Conservation (phyloP, 2,888 invertebrate genomes). For the Iselma pallidipennis region DNA sequence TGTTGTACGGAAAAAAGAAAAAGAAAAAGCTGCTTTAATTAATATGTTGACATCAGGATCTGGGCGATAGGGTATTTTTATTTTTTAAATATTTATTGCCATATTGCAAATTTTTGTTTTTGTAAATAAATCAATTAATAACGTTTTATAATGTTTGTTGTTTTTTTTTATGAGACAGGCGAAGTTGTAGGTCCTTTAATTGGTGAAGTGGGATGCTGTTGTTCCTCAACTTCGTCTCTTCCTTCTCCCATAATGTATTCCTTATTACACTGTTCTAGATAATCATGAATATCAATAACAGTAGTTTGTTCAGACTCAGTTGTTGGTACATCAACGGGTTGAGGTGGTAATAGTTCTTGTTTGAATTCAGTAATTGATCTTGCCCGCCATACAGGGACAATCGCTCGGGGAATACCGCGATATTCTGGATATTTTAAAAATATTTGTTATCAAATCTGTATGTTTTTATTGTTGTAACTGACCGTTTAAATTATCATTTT, state of each 20-base stretch:
- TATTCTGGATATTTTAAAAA: conserved; percentile 32
- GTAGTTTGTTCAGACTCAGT: conserved; percentile 66
- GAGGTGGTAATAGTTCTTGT: conserved; percentile 70
- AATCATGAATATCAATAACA: conserved; percentile 55
- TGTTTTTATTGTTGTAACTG: background rate
- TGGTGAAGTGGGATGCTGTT: conserved; percentile 14
- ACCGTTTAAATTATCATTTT: conserved; percentile 47
- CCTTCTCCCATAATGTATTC: conserved; percentile 50
- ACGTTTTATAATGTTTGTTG: too few species aligned
- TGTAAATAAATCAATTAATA: background rate
- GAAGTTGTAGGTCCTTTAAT: too few species aligned
- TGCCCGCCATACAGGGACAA: conserved; percentile 68
- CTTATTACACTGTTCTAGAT: conserved; percentile 58
- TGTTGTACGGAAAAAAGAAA: conserved; percentile 92
- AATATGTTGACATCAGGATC: conserved; percentile 67
- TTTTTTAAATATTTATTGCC: conserved; percentile 13
- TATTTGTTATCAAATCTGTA: background rate
- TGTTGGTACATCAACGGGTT: conserved; percentile 67
- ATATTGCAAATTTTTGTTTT: background rate
- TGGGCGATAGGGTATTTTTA: conserved; percentile 35
- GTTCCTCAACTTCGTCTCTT: conserved; percentile 51
- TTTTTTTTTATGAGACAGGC: too few species aligned
- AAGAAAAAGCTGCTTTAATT: conserved; percentile 87
- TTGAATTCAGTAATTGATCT: conserved; percentile 70
- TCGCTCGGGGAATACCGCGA: conserved; percentile 45